phyloP scores from a whole-genome alignment of 1,140 invertebrate species.

The Scaptomyza hsui region DNA sequence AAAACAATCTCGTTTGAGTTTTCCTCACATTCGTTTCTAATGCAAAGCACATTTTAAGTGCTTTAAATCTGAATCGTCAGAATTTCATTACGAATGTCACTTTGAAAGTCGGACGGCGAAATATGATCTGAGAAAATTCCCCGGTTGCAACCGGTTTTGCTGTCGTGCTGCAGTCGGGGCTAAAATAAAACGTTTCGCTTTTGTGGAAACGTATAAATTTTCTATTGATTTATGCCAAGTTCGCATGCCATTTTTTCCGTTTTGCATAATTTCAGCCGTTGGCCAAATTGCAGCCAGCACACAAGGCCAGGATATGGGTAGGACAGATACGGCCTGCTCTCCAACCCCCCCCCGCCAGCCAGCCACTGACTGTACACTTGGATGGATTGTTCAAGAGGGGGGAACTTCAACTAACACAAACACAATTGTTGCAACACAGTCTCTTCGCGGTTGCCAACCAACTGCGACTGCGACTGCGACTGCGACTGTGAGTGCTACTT shows the following conservation, averaged over 20 bases:
- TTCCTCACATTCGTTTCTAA: not conserved
- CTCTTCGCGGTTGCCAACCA: constrained; percentile 60
- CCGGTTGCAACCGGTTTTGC: constrained; percentile 31
- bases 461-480: constrained; percentile 44
- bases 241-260: constrained; percentile 80
- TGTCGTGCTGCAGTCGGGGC: constrained; percentile 42
- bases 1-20: too few species aligned
- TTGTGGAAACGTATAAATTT: constrained; percentile 80
- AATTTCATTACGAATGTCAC: constrained; percentile 11
- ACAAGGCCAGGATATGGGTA: constrained; percentile 27
- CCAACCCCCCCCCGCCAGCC: too few species aligned
- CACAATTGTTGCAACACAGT: constrained; percentile 73
- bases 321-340: constrained; percentile 33
- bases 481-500: constrained; percentile 45
- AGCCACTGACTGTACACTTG: not conserved
- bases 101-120: constrained; percentile 60
- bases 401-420: constrained; percentile 50
- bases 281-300: constrained; percentile 66
- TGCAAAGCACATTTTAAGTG: constrained; percentile 3
- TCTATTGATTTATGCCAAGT: constrained; percentile 83
- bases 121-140: constrained; percentile 44
- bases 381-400: constrained; percentile 12
- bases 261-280: constrained; percentile 80
- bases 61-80: not conserved
- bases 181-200: constrained; percentile 70